phyloP scores from a whole-genome alignment of 2,113 vertebrate species.

The Calidris pugnax region DNA sequence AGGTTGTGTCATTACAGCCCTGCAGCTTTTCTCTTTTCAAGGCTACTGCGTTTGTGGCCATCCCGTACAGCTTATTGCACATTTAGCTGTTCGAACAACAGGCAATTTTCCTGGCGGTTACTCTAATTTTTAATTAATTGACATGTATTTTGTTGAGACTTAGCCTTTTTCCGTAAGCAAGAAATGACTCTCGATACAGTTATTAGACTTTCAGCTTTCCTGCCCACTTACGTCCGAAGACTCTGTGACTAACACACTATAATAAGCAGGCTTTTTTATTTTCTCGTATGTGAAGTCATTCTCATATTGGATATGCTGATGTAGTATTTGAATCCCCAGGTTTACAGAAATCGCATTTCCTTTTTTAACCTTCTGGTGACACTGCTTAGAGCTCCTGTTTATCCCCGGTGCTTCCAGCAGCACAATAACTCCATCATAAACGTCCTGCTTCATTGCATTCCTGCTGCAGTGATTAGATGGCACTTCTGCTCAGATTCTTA shows the following conservation, averaged over 20 bases:
- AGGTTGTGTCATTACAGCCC: not conserved
- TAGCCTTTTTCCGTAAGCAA: not conserved
- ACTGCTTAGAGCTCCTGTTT: not conserved
- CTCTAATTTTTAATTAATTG: not conserved
- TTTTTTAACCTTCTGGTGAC: not conserved
- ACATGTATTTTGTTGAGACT: not conserved
- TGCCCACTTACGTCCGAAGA: not conserved
- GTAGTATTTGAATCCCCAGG: not conserved
- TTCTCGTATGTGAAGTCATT: not conserved
- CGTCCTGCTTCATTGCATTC: not conserved
- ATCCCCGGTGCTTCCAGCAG: not conserved
- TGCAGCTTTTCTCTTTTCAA: not conserved
- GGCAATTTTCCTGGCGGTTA: not conserved
- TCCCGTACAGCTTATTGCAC: not conserved
- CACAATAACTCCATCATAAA: not conserved
- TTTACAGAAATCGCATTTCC: not conserved
- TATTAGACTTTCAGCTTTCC: not conserved
- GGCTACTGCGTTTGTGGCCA: not conserved
- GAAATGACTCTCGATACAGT: not conserved
- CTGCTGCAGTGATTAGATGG: not conserved
- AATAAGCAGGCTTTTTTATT: not conserved
- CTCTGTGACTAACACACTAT: not conserved
- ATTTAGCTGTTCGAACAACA: not conserved
- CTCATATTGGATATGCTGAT: not conserved
- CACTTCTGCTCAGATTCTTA: not conserved